Base-by-base conservation (phyloP, 2,797 vertebrate species). In the Hoplostethus mediterraneus region DNA sequence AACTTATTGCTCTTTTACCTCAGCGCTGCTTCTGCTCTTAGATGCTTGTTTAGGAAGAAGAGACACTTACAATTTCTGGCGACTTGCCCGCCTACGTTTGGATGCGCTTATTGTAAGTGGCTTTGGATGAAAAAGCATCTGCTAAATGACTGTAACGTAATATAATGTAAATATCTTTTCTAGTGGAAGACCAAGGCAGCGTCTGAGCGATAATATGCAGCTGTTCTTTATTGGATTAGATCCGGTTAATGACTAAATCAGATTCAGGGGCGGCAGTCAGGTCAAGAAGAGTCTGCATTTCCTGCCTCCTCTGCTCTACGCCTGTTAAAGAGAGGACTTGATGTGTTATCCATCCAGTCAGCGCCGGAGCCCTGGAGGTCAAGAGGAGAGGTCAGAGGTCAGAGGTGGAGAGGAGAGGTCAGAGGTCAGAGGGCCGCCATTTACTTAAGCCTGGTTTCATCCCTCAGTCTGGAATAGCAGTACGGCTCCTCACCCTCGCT, bases 221-320 rank as follows among this genome's bases (percentile, higher is more conserved):
- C 68, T 89, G 87, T 36, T 56, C 64, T 82, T 86, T 47, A 74
- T 51, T 62, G 42, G 70, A n/a, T 5, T 21, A 52, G 7, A 64
- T 73, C 75, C 81, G 21, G 56, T 36, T 73, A 77, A 87, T 84
- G 82, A 69, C 84, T 86, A 81, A 85, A 82, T 88, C 82, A 81
- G 74, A 66, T 57, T 69, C 31, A 79, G 42, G 62, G 59, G 77
- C 69, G 61, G 75, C 66, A 64, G n/a, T 71, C 64, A 78, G 85
- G 86, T 90, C 81, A 88, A 75, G 71, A 58, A 33, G 49, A 65
- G 58, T 68, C 28, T 69, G 58, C 75, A 77, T 64, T 58, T 62
- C 56, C 71, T 56, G 82, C 80, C 51, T 52, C 45, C 57, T 63
- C 84, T 84, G 71, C 62, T 69, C 70, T 9, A 31, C 75, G 21